phyloP scores from a whole-genome alignment of 2,113 vertebrate genomes.

The Brachirus orientalis region DNA sequence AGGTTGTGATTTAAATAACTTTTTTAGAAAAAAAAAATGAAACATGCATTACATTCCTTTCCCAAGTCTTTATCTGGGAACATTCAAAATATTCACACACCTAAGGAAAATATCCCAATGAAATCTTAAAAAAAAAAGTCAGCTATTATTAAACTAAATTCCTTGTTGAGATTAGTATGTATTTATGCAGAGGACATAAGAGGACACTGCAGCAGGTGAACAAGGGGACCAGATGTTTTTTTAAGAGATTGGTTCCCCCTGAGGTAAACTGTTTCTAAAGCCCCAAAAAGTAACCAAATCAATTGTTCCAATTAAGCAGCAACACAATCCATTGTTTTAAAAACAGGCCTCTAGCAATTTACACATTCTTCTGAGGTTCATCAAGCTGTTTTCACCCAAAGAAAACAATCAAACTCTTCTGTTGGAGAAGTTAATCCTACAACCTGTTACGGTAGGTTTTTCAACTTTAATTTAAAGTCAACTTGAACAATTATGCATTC shows the following conservation, averaged over 20 bases:
- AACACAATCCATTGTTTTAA: not conserved
- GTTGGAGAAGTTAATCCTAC: not conserved
- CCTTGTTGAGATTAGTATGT: not conserved
- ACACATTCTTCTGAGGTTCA: not conserved
- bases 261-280: not conserved
- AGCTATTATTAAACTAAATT: not conserved
- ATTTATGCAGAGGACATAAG: not conserved
- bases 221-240: conserved; percentile 5
- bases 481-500: too few relatives aligned
- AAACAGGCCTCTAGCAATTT: not conserved
- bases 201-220: conserved; percentile 23
- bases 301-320: not conserved
- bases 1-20: not conserved
- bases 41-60: too few relatives aligned
- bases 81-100: too few relatives aligned
- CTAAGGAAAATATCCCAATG: not conserved
- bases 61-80: too few relatives aligned
- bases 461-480: too few relatives aligned
- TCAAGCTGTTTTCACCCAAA: not conserved
- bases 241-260: conserved; percentile 1
- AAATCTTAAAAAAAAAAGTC: too few relatives aligned
- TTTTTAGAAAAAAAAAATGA: not conserved
- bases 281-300: not conserved
- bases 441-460: too few relatives aligned
- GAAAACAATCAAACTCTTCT: not conserved